Base-by-base conservation (phyloP, 2,797 vertebrate genomes). In the Eremophila alpestris region DNA sequence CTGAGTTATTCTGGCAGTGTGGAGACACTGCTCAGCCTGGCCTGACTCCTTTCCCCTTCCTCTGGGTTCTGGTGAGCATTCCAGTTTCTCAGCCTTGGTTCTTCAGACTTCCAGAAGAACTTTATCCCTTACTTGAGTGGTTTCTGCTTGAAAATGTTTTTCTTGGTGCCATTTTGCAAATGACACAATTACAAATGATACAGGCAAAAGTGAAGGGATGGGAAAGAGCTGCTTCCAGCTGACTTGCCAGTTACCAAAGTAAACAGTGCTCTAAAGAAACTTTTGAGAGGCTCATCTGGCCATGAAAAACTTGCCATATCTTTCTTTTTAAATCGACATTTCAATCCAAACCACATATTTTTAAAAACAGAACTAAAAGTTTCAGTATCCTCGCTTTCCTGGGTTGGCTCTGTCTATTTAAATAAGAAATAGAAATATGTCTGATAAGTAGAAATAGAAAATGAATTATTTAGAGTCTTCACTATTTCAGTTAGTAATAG, bases 151-250 rank as follows among this genome's bases (percentile, higher is more conserved):
- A 56, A 93, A 84, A 51, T 94, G 68, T 81, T 92, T 90, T 89
- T 80, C 59, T 94, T 94, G 70, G 78, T 94, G 78, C 62, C 46
- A 78, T 86, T 94, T 75, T 67, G 86, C 85, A 80, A 81, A 80
- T 88, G 24, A 77, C 55, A 77, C 59, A 73, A 62, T 87, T 82
- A 71, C n/a, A 55, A 65, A 82, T 48, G 70, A 59, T 79, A 48
- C 40, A 77, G 87, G 48, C 51, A 55, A 18, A 87, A 84, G 74
- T 45, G 51, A 82, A 59, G 48, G 60, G 63, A 20, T 87, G 78
- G 59, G 77, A 90, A 52, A 79, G 71, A 69, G 56, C 70, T 63
- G 81, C 78, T 73, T 94, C 77, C 86, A 79, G 75, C 75, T 90
- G 77, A 83, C 60, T 89, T 0, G 2, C 52, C 14, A 19, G 77